phyloP scores from a whole-genome alignment of 2,888 invertebrate genomes.

The Drosophila greeni region DNA sequence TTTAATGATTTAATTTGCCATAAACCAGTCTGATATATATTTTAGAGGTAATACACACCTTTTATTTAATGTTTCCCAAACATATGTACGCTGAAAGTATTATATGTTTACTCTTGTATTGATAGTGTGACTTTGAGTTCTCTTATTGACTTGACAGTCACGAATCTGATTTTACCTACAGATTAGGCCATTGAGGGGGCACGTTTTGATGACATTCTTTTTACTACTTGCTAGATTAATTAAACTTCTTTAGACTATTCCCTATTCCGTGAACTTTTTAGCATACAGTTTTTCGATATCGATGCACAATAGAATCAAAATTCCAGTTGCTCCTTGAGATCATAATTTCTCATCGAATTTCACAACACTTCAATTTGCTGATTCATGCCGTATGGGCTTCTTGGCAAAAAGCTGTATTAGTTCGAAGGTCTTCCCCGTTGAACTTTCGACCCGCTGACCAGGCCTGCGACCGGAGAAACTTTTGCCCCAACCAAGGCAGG shows the following conservation, averaged over 20 bases:
- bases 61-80: neutral
- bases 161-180: too few relatives aligned
- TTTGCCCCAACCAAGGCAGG: constrained; percentile 27
- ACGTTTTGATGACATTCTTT: too few relatives aligned
- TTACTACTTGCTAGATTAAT: too few relatives aligned
- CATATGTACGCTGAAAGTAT: too few relatives aligned
- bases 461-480: constrained; percentile 26
- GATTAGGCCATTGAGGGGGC: too few relatives aligned
- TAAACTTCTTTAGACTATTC: too few relatives aligned
- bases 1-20: neutral
- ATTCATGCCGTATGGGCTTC: constrained; percentile 21
- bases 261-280: too few relatives aligned
- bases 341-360: neutral
- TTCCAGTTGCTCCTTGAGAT: neutral
- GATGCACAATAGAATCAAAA: neutral
- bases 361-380: constrained; percentile 10
- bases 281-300: neutral
- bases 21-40: neutral
- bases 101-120: too few relatives aligned
- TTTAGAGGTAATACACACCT: neutral
- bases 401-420: constrained; percentile 18
- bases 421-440: constrained; percentile 34
- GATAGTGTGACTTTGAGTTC: too few relatives aligned
- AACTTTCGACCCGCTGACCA: constrained; percentile 49
- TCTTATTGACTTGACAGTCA: too few relatives aligned